These are phyloP conservation scores for Acleris literana DNA, from an alignment of 2,888 invertebrate genomes.

Conservation along the genomic window DNA sequence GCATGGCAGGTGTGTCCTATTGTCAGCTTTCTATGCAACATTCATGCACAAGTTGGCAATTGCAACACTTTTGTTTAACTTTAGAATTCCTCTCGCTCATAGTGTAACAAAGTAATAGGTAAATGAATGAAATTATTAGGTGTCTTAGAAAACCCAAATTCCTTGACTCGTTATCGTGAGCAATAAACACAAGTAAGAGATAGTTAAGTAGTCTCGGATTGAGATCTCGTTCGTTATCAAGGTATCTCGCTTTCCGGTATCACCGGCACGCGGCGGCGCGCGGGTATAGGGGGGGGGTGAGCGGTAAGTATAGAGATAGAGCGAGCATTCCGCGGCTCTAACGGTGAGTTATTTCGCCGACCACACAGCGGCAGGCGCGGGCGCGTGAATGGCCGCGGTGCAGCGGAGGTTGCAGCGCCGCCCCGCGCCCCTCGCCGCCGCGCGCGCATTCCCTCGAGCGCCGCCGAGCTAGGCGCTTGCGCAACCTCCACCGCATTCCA, in stretches of 20 bases:
- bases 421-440: slow-evolving; percentile 52
- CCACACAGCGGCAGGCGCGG: slow-evolving; percentile 61
- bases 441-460: slow-evolving; percentile 64
- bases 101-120: slow-evolving; percentile 15
- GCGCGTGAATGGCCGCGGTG: slow-evolving; percentile 80
- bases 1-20: slow-evolving; percentile 25
- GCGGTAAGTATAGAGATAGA: slow-evolving; percentile 68
- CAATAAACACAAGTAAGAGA: slow-evolving; percentile 41
- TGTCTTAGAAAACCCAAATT: slow-evolving; percentile 27
- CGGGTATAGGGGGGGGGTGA: slow-evolving; percentile 42
- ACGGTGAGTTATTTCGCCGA: slow-evolving; percentile 81
- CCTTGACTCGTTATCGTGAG: slow-evolving; percentile 29
- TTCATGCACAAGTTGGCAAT: slow-evolving; percentile 21
- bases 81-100: slow-evolving; percentile 18
- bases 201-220: slow-evolving; percentile 46
- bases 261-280: slow-evolving; percentile 43
- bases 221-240: slow-evolving; percentile 55
- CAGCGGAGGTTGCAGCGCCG: slow-evolving; percentile 70
- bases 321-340: slow-evolving; percentile 77
- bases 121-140: slow-evolving; percentile 18
- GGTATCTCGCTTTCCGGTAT: slow-evolving; percentile 52
- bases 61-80: slow-evolving; percentile 29
- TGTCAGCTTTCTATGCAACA: slow-evolving; percentile 31
- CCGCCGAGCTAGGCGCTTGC: slow-evolving; percentile 72
- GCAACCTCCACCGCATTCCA: slow-evolving; percentile 81